Evolutionary conservation across 2,797 vertebrate genomes (phyloP).

Genomic region (Apodemus agrarius): DNA sequence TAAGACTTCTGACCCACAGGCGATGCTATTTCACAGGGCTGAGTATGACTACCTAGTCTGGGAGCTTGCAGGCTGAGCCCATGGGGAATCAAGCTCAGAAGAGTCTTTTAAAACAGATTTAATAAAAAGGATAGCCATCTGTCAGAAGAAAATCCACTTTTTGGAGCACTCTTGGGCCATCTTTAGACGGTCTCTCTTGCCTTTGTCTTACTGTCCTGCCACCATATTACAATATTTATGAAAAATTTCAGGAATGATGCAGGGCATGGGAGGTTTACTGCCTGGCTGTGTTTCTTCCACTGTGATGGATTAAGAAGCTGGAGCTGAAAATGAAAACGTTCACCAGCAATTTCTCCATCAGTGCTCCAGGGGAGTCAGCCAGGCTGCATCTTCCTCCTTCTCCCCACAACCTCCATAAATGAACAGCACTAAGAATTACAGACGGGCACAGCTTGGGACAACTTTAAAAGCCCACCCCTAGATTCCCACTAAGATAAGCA

Average conservation of each 20-base stretch:
- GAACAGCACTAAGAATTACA: constrained; percentile 49
- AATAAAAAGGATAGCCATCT: constrained; percentile 67
- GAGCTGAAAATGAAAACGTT: constrained; percentile 70
- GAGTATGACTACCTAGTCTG: constrained; percentile 59
- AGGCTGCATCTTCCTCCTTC: neutral
- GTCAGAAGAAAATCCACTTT: constrained; percentile 73
- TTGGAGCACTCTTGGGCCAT: constrained; percentile 46
- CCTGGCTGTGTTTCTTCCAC: constrained; percentile 38
- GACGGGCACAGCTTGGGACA: constrained; percentile 56
- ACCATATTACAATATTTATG: constrained; percentile 72
- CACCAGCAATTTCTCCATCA: constrained; percentile 59
- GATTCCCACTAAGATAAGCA: constrained; percentile 71
- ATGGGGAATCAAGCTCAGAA: constrained; percentile 69
- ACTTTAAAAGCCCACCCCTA: constrained; percentile 57
- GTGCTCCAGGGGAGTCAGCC: constrained; percentile 6
- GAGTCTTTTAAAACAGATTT: constrained; percentile 76
- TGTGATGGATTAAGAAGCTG: constrained; percentile 50
- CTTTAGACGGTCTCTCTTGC: constrained; percentile 17
- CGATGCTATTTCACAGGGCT: constrained; percentile 64
- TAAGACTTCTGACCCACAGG: neutral
- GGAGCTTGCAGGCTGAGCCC: neutral
- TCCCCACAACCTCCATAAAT: neutral
- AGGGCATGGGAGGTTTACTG: constrained; percentile 36
- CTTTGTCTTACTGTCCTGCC: constrained; percentile 72
- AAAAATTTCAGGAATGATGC: constrained; percentile 29